Evolutionary conservation across 2,888 invertebrate species (phyloP), one percentile per base, ranked within the genome.

Genomic region (Pristionchus entomophagus): DNA sequence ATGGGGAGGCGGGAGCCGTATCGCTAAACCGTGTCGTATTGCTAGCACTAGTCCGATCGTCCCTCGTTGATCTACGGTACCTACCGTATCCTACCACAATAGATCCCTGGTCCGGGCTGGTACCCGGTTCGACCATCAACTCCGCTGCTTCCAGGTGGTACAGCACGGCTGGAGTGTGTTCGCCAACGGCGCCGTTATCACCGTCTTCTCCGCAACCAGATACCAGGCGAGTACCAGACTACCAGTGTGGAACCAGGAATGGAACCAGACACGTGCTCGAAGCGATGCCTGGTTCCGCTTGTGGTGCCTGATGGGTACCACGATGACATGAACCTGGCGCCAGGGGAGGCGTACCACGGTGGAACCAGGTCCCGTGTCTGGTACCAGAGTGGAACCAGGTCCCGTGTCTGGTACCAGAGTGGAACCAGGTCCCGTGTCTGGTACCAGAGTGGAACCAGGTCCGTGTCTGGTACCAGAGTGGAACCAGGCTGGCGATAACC

Each of bases 131-230:
- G n/a, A n/a, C n/a, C 45, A 14, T 73, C n/a, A 73, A 41, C 32
- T 73, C 26, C 35, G 35, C 32, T 65, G 17, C 17, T 22, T 45
- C 19, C 35, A 82, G 59, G 82, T 82, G 6, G 82, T 82, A 3
- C 56, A 82, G 41, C 59, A 29, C 41, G 82, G 82, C 10, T 82
- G 59, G 56, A 59, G 59, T 35, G 32, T 41, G 41, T 82, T 82
- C 41, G 82, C 82, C 2, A 29, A 22, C 82, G 59, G 59, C 38
- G n/a, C 56, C 35, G 82, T 82, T 17, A 59, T 82, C 4, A 82
- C 82, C 56, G 82, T 82, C 5, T 82, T 82, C 82, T 59, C 82
- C 6, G 82, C 82, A 0, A 29, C 17, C 12, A 12, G 82, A 82
- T 82, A 82, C 59, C 56, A 82, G 82, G 82, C 32, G n/a, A 35